A percentile compares a stretch with the other conserved stretches of the same genome.
Evolutionary conservation across 92 coral and sea anemone genomes (phyloP).

Genomic region (Galaxea fascicularis): DNA sequence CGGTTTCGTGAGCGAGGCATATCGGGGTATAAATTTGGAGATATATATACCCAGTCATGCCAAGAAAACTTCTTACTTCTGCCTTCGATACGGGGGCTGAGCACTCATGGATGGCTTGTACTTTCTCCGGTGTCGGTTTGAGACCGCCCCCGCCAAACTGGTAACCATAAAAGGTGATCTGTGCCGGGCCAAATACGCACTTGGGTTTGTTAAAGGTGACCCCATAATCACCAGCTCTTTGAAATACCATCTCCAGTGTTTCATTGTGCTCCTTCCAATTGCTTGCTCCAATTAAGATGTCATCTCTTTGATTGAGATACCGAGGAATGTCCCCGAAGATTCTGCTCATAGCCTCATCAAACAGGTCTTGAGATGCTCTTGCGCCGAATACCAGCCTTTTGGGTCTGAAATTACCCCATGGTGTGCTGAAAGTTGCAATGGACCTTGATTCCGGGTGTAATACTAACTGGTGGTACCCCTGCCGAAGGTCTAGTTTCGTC

Average conservation of each 20-base stretch:
- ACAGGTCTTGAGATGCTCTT: constrained; percentile 66
- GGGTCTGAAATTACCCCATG: constrained; percentile 71
- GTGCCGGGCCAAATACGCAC: constrained; percentile 33
- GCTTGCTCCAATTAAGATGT: constrained; percentile 15
- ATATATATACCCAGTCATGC: constrained; percentile 12
- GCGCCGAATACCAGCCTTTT: constrained; percentile 69
- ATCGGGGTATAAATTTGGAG: constrained; percentile 11
- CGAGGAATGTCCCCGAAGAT: constrained; percentile 57
- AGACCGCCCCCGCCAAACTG: constrained; percentile 28
- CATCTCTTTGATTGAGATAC: constrained; percentile 25
- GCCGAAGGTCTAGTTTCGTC: constrained; percentile 62
- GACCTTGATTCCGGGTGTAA: constrained; percentile 67
- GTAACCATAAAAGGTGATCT: constrained; percentile 62
- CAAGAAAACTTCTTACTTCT: constrained; percentile 57
- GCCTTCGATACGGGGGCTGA: constrained; percentile 35
- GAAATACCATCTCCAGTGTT: constrained; percentile 45
- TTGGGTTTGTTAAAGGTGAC: constrained; percentile 39
- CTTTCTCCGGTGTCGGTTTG: constrained; percentile 36
- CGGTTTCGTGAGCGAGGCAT: constrained; percentile 53
- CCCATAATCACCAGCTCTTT: constrained; percentile 59
- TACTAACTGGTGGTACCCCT: constrained; percentile 65
- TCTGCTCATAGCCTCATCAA: constrained; percentile 67
- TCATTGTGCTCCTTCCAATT: no score
- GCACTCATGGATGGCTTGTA: constrained; percentile 43
- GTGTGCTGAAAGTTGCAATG: constrained; percentile 69